Conservation (phyloP, 2,113 vertebrate genomes). For the Arothron firmamentum region DNA sequence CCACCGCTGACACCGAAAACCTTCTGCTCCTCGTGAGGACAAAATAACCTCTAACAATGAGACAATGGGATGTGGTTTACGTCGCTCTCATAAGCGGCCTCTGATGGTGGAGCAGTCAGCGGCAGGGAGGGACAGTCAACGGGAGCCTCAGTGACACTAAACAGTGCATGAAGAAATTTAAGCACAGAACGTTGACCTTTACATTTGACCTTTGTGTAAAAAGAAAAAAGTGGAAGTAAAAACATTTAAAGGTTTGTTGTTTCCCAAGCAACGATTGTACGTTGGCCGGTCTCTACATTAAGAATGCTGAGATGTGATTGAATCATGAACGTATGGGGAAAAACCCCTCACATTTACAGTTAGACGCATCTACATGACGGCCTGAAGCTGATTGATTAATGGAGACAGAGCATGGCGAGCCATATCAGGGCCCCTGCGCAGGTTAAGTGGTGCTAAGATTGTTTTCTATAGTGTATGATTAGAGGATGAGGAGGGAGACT, state of each 20-base stretch:
- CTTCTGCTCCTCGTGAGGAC: slow-evolving; percentile 74
- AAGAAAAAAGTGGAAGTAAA: too few relatives aligned
- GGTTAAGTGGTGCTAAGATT: slow-evolving; percentile 81
- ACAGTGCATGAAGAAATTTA: too few relatives aligned
- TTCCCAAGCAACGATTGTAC: too few relatives aligned
- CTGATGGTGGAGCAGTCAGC: slow-evolving; percentile 73
- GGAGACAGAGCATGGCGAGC: slow-evolving; percentile 78
- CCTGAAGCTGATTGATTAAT: slow-evolving; percentile 77
- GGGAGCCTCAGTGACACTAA: slow-evolving; percentile 68
- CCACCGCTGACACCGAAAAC: slow-evolving; percentile 65
- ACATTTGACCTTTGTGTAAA: too few relatives aligned
- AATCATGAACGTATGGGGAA: slow-evolving; percentile 13
- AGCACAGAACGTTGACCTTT: too few relatives aligned
- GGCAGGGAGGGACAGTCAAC: slow-evolving; percentile 84
- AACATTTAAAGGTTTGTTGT: too few relatives aligned
- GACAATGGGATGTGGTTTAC: slow-evolving; percentile 76
- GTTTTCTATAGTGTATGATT: slow-evolving; percentile 77
- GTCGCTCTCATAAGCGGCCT: slow-evolving; percentile 74
- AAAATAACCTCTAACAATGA: slow-evolving; percentile 74
- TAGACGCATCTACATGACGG: slow-evolving; percentile 68
- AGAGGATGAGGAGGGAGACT: slow-evolving; percentile 70
- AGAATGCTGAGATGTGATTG: slow-evolving; percentile 6
- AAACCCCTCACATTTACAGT: slow-evolving; percentile 23
- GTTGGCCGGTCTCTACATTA: too few relatives aligned
- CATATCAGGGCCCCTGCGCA: slow-evolving; percentile 70